These are phyloP conservation scores for Centruroides sculpturatus DNA, from an alignment of 1,140 invertebrate species.

Conservation along the genomic window DNA sequence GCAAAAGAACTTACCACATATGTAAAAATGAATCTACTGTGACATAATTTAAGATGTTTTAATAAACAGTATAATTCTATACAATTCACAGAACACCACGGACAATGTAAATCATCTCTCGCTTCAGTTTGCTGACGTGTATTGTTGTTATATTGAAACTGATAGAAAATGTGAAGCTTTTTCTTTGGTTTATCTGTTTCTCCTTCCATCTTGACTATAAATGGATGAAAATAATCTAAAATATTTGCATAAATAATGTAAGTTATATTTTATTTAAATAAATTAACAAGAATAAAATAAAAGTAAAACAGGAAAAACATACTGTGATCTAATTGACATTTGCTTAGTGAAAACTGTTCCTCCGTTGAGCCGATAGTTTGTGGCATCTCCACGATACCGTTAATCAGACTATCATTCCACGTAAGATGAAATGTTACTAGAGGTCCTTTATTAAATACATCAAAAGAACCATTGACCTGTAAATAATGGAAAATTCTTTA, in stretches of 20 bases:
- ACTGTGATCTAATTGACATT: no score
- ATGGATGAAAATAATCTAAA: no score
- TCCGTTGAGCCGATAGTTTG: no score
- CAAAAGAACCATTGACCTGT: conserved; percentile 22
- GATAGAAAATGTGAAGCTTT: conserved; percentile 52
- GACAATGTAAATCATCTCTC: conserved; percentile 77
- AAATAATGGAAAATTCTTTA: neutral
- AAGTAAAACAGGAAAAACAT: no score
- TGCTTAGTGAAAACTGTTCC: no score
- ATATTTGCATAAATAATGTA: no score
- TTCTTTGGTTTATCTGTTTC: neutral
- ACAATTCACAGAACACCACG: conserved; percentile 88
- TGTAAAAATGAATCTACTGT: conserved; percentile 83
- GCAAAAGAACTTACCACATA: conserved; percentile 48
- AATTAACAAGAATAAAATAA: no score
- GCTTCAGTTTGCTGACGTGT: conserved; percentile 88
- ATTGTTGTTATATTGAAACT: conserved; percentile 91
- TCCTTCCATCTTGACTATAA: no score
- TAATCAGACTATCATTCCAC: conserved; percentile 59
- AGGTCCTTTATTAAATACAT: conserved; percentile 45
- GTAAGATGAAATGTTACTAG: conserved; percentile 66
- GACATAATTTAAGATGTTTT: conserved; percentile 85
- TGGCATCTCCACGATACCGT: conserved; percentile 24
- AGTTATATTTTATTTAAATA: no score
- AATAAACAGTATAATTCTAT: conserved; percentile 70